Evolutionary conservation across 2,113 vertebrate genomes (phyloP), one percentile per base, ranked within the genome.

Genomic region (Phalacrocorax brasilianus): DNA sequence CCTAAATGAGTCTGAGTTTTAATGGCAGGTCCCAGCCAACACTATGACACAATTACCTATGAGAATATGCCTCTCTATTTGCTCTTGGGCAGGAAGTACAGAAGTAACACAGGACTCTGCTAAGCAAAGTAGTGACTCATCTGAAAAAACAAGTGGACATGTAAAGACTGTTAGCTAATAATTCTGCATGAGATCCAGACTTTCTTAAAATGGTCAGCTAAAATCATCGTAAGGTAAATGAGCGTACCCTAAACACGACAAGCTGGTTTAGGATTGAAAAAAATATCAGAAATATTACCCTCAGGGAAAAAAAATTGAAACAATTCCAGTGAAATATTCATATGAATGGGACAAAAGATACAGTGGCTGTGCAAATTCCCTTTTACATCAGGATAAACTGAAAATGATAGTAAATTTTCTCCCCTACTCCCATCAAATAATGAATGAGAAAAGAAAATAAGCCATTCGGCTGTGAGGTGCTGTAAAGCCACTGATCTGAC

Each of bases 1-100:
- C 49, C 49, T 13, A 40, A 59, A 90, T 19, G 47, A 85, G 52
- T 42, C 14, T 56, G 32, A 75, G 27, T 40, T 68, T 47, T 24
- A 72, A 76, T 35, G n/a, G 44, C 78, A 81, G 38, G 30, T 58
- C 55, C 33, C 10, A 28, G 30, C 24, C 27, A 58, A 26, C 59
- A 18, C 12, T 20, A 8, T 65, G 71, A 49, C 75, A 95, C 88
- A 94, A 89, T 22, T 17, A 71, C n/a, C 58, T 56, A 2, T n/a
- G 50, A 72, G 81, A 94, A 82, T 82, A 88, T 62, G 85, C 71
- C 44, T 85, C 65, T 65, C 40, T 49, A n/a, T 58, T 91, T 89
- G 13, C 40, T 94, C 55, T 72, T 23, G 50, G 53, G 24, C 49
- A 89, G 84, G 81, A 93, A 81, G 35, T 12, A 61, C 28, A 23